Conservation (phyloP, 2,113 vertebrate species). For the Semicossyphus pulcher region DNA sequence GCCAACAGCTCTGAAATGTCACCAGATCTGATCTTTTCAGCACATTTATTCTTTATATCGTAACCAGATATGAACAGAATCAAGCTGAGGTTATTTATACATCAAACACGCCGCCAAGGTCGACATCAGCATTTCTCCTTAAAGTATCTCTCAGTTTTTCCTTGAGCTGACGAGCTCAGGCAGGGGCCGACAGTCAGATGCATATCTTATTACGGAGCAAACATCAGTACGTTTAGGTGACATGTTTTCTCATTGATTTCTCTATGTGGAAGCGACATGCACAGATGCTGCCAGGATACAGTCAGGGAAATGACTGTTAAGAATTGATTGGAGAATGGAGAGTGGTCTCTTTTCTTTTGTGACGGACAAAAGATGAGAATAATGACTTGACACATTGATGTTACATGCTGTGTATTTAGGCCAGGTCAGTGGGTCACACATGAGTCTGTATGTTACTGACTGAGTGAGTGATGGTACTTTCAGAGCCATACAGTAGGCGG, state of each 20-base stretch:
- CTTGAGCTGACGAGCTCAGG: neutral
- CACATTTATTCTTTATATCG: constrained; percentile 35
- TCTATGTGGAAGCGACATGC: constrained; percentile 5
- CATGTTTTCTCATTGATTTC: constrained; percentile 37
- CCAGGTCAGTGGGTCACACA: too few species aligned
- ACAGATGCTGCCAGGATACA: neutral
- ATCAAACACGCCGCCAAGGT: constrained; percentile 15
- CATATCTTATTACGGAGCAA: constrained; percentile 35
- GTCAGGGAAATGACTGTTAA: neutral
- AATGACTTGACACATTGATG: too few species aligned
- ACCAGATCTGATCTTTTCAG: constrained; percentile 34
- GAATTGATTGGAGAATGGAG: too few species aligned
- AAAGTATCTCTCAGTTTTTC: constrained; percentile 17
- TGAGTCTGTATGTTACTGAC: too few species aligned
- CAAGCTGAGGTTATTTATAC: constrained; percentile 20
- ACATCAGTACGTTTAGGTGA: constrained; percentile 34
- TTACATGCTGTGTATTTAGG: too few species aligned
- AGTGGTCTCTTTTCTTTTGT: too few species aligned
- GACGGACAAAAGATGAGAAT: too few species aligned
- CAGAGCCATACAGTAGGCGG: too few species aligned
- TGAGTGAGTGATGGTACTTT: too few species aligned
- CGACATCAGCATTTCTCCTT: constrained; percentile 3
- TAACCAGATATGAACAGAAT: constrained; percentile 17
- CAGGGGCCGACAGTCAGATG: constrained; percentile 7
- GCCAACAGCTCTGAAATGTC: constrained; percentile 17